phyloP scores from a whole-genome alignment of 2,888 invertebrate genomes.

The Trachelus stipa region DNA sequence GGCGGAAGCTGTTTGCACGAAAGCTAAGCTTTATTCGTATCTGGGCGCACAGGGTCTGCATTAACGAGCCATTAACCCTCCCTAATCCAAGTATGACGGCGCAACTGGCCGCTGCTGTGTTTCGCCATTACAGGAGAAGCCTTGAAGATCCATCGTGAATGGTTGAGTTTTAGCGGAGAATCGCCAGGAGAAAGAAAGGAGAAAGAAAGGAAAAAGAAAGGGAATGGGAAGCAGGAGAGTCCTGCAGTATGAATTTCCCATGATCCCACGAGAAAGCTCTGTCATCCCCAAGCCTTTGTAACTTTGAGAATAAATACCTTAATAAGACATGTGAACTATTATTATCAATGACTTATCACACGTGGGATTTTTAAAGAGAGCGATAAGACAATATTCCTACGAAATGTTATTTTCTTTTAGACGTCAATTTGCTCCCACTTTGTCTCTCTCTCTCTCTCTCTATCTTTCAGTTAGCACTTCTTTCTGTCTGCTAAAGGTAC shows the following conservation, averaged over 20 bases:
- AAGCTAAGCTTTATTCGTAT: constrained; percentile 2
- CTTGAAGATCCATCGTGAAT: not conserved
- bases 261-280: not conserved
- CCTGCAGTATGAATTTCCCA: not conserved
- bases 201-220: no score
- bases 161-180: no score
- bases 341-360: not conserved
- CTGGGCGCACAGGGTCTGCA: not conserved
- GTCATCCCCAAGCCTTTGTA: not conserved
- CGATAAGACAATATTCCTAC: not conserved
- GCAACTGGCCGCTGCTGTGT: not conserved
- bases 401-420: not conserved
- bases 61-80: constrained; percentile 7
- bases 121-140: not conserved
- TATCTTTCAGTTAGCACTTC: not conserved
- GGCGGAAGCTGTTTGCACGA: not conserved
- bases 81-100: constrained; percentile 1
- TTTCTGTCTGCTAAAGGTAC: not conserved
- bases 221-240: no score
- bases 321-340: not conserved
- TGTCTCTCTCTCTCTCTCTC: not conserved
- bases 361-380: no score
- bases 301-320: not conserved
- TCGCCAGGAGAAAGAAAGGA: not conserved
- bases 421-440: not conserved